Base-by-base conservation (phyloP, 2,797 vertebrate species). In the Poecilia picta region DNA sequence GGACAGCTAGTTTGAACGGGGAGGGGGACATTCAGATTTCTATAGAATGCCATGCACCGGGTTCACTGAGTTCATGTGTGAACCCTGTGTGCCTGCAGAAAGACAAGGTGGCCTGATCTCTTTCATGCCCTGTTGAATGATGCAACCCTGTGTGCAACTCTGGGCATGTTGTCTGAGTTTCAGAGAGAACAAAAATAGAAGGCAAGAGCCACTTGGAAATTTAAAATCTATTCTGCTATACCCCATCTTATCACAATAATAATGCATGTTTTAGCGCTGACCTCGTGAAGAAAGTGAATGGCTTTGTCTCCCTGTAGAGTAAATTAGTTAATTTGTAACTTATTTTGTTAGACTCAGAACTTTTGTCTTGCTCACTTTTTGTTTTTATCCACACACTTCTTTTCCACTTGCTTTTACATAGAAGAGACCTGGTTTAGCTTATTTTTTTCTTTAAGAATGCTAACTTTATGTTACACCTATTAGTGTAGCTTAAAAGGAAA, bases 61-160 rank as follows among this genome's bases (percentile, higher is more conserved):
- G 91, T 91, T 94, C 86, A 93, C 12, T 74, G 89, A 89, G 90
- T 94, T 92, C 81, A 70, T 87, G 85, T 81, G 78, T 88, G 87
- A 93, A 91, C 81, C 75, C 77, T 82, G 76, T 87, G 81, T 47
- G 66, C 78, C 82, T 87, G 76, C 76, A 83, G 84, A 83, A 86
- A 86, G 46, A 79, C 83, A 89, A 88, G 83, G 73, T 93, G 84
- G 86, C 85, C 82, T 85, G 83, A 89, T 85, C 62, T 80, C 73
- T 62, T 73, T 76, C 78, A 81, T 84, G 84, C 87, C 77, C 80
- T 80, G 75, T 53, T 87, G 80, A 87, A 83, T 90, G 87, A 90
- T 91, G 85, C 85, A 91, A 86, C 78, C 8, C 73, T 82, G 33
- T 78, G 75, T 84, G 83, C 81, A 89, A 82, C 86, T 90, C 80